Evolutionary conservation across 2,113 vertebrate genomes (phyloP).

Genomic region (Hippocampus barbouri): DNA sequence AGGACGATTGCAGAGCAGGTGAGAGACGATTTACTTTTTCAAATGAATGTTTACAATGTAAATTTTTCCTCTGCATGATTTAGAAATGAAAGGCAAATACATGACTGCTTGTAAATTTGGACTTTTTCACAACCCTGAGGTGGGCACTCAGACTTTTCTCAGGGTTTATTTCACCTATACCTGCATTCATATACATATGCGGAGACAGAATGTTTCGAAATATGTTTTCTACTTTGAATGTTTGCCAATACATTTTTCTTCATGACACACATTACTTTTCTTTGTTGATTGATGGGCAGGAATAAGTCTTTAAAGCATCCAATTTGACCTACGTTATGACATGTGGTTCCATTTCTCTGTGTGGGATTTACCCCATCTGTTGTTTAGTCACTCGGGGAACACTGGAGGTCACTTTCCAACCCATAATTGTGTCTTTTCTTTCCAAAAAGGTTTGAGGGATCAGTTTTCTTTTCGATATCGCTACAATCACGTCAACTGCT

Average conservation of each 20-base stretch:
- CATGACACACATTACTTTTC: too few species aligned
- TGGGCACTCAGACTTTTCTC: too few species aligned
- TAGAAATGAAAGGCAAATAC: background rate
- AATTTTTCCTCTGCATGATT: background rate
- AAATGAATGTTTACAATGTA: background rate
- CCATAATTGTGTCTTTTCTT: background rate
- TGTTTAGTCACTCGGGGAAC: background rate
- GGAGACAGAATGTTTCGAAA: too few species aligned
- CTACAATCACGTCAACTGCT: constrained; percentile 1
- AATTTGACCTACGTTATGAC: background rate
- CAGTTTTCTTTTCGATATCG: background rate
- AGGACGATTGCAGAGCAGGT: constrained; percentile 49
- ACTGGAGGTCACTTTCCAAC: too few species aligned
- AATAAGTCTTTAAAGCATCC: too few species aligned
- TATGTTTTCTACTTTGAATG: too few species aligned
- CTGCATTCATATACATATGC: too few species aligned
- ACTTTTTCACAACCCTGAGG: background rate
- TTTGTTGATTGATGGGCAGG: too few species aligned
- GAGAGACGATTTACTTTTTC: constrained; percentile 25
- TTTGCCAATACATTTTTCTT: too few species aligned
- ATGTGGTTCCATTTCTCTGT: too few species aligned
- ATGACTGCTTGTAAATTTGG: too few species aligned
- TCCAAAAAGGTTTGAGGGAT: background rate
- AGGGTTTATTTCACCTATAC: too few species aligned
- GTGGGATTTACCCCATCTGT: background rate